Evolutionary conservation across 2,888 invertebrate species (phyloP).

Genomic region (Scrobipalpa atriplicella): DNA sequence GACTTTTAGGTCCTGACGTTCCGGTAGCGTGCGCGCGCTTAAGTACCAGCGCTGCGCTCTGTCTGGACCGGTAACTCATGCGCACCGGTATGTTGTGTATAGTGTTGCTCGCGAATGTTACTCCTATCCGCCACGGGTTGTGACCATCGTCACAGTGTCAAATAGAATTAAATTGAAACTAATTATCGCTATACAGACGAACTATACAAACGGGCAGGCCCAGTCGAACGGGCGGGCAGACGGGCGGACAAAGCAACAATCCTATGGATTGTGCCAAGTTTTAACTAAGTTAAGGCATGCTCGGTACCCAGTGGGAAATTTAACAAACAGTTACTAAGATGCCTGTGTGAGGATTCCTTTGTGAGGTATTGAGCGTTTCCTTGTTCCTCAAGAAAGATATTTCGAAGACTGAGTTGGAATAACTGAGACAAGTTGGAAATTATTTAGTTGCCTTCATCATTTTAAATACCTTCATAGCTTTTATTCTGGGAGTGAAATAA

Average conservation of each 20-base stretch:
- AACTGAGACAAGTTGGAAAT: neutral
- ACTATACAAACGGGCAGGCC: neutral
- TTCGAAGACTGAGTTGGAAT: neutral
- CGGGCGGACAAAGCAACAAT: slow-evolving; percentile 49
- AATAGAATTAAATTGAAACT: neutral
- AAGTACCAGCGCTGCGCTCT: too few relatives aligned
- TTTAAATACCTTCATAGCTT: too few relatives aligned
- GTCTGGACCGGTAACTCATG: too few relatives aligned
- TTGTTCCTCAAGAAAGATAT: neutral
- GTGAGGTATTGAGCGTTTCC: slow-evolving; percentile 11
- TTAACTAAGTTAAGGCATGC: slow-evolving; percentile 49
- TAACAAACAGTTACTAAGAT: slow-evolving; percentile 29
- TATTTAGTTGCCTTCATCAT: too few relatives aligned
- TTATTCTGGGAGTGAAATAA: too few relatives aligned
- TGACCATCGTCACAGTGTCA: too few relatives aligned
- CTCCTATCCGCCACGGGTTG: too few relatives aligned
- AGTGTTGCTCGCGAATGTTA: too few relatives aligned
- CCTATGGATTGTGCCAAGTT: slow-evolving; percentile 40
- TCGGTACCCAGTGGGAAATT: slow-evolving; percentile 31
- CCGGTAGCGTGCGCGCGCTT: too few relatives aligned
- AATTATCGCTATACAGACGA: neutral
- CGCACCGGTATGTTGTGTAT: too few relatives aligned
- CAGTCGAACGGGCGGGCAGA: slow-evolving; percentile 26
- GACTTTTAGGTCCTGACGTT: too few relatives aligned
- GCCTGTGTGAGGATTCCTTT: slow-evolving; percentile 18